Evolutionary conservation across 1,140 invertebrate species (phyloP).

Genomic region (Drosophila ficusphila): DNA sequence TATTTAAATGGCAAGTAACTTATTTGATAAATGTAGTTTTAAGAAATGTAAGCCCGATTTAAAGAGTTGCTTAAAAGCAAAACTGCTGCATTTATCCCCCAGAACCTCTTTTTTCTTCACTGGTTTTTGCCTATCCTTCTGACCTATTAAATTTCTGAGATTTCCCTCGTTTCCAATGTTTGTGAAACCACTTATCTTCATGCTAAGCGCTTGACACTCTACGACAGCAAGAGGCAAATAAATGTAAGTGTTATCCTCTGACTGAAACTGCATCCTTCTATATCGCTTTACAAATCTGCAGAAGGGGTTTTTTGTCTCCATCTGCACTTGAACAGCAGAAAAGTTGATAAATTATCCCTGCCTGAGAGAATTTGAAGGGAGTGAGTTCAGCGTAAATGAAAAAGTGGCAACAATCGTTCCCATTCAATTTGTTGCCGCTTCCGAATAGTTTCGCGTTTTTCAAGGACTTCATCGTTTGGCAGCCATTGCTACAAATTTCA

Average conservation of each 20-base stretch:
- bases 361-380: conserved; percentile 12
- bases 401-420: conserved; percentile 59
- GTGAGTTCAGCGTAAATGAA: conserved; percentile 1
- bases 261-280: conserved; percentile 20
- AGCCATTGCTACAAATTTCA: conserved; percentile 49
- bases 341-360: conserved; percentile 51
- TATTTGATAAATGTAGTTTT: too few relatives aligned
- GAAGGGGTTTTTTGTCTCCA: not conserved
- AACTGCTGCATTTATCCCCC: not conserved
- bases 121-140: not conserved
- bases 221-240: conserved; percentile 31
- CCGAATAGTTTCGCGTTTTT: conserved; percentile 37
- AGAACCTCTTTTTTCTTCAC: too few relatives aligned
- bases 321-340: conserved; percentile 32
- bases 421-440: conserved; percentile 61
- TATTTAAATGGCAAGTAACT: too few relatives aligned
- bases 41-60: too few relatives aligned
- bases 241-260: conserved; percentile 43
- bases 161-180: conserved; percentile 3
- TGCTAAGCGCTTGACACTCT: conserved; percentile 24
- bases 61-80: too few relatives aligned
- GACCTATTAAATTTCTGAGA: not conserved
- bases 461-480: conserved; percentile 12
- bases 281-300: conserved; percentile 37
- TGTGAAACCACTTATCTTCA: conserved; percentile 1